phyloP scores from a whole-genome alignment of 2,797 vertebrate genomes.

The Avahi laniger region DNA sequence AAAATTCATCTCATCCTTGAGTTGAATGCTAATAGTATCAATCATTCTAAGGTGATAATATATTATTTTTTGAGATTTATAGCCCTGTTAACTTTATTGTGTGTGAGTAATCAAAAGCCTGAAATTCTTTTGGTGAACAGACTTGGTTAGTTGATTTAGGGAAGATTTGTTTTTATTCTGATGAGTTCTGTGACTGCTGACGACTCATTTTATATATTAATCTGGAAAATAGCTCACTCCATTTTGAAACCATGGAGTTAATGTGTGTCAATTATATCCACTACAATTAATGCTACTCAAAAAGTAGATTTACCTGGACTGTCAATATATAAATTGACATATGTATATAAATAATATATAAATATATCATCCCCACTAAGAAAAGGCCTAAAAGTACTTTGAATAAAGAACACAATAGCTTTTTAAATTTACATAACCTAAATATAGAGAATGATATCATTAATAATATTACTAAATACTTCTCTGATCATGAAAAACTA shows the following conservation, averaged over 20 bases:
- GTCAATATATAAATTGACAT: neutral
- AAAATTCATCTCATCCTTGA: neutral
- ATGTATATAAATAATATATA: no score
- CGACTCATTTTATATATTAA: neutral
- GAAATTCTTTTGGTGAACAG: neutral
- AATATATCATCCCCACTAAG: neutral
- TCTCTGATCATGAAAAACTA: neutral
- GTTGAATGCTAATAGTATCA: neutral
- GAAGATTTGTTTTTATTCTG: neutral
- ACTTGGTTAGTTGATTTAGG: neutral
- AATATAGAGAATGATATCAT: neutral
- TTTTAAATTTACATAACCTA: neutral
- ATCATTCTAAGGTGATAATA: neutral
- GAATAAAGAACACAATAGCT: neutral
- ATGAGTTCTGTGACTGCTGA: neutral
- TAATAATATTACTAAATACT: neutral
- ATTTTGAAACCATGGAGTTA: neutral
- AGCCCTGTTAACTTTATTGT: neutral
- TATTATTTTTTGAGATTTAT: constrained; percentile 20
- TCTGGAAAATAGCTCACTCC: neutral
- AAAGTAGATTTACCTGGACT: neutral
- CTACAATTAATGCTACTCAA: neutral
- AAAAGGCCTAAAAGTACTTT: neutral
- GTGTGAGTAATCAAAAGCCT: neutral
- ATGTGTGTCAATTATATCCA: neutral